Base-by-base conservation (phyloP, 2,113 vertebrate genomes). In the Bubo blakistoni region DNA sequence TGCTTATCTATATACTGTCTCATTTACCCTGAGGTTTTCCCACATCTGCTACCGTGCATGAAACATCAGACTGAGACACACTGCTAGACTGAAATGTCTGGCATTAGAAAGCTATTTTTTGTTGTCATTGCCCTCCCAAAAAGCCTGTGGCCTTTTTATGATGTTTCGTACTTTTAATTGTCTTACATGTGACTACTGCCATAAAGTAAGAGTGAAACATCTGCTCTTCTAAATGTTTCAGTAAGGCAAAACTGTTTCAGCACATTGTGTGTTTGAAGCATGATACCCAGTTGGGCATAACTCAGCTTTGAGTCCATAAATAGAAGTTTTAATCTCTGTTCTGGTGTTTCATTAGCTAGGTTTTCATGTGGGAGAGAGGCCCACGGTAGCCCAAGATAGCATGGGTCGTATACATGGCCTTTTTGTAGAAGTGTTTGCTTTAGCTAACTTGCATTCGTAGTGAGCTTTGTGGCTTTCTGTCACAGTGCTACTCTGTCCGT, bases 261-360 rank as follows among this genome's bases (percentile, higher is more conserved):
- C 1, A 1, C 61, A 30, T 42, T 57, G 47, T 30, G 46, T 66
- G 44, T 38, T 94, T 46, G 93, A 86, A 91, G 86, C 47, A 9
- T 42, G 63, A 85, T 88, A 90, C 63, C 78, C 67, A 44, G n/a
- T n/a, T 85, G 83, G 55, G 80, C 1, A 4, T 69, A 90, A 32
- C 47, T 74, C 46, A 13, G 83, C 88, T 70, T 62, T 44, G 72
- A 74, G 71, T 79, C 90, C 90, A 87, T 95, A 96, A 95, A 97
- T 94, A 96, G 94, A 82, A 94, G 66, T 89, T 95, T 87, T 92
- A 87, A 87, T 97, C 89, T 95, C 89, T 77, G 84, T 62, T 69
- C 88, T 92, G 85, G 51, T 83, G 79, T 95, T 95, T 92, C 80
- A 55, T 86, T 90, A 62, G 86, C 47, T 66, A 77, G n/a, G 32